Conservation (phyloP, 2,797 vertebrate genomes). For the Cuniculus paca region DNA sequence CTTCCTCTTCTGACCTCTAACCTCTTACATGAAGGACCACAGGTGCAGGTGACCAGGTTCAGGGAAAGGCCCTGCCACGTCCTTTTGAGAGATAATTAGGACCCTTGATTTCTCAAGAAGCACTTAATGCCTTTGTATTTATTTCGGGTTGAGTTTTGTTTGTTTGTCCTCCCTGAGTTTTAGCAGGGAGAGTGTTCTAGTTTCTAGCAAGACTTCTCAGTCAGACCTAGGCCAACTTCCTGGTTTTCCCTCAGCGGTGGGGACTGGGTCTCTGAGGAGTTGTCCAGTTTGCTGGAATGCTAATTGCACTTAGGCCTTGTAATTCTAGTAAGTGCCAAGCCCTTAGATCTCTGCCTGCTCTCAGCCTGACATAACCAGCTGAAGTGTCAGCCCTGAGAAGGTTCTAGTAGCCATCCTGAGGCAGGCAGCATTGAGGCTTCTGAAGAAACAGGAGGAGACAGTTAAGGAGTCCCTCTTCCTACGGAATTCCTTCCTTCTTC, state of each 20-base stretch:
- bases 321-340: background rate
- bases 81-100: constrained; percentile 32
- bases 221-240: background rate
- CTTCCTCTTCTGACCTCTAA: constrained; percentile 69
- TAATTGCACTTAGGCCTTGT: constrained; percentile 68
- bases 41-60: constrained; percentile 22
- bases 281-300: background rate
- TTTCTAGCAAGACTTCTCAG: constrained; percentile 61
- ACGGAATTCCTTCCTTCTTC: background rate
- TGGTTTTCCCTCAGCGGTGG: background rate
- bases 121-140: constrained; percentile 82
- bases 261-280: background rate
- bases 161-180: constrained; percentile 73
- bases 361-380: background rate
- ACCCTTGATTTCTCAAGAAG: constrained; percentile 67
- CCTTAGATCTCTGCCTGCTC: background rate
- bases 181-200: constrained; percentile 75
- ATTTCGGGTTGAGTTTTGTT: constrained; percentile 77
- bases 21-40: constrained; percentile 22
- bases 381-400: background rate
- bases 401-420: background rate
- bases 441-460: background rate
- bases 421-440: background rate
- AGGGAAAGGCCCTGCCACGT: constrained; percentile 45
- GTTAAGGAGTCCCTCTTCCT: background rate